Base-by-base conservation (phyloP, 2,888 invertebrate species). In the Mythimna albipuncta region DNA sequence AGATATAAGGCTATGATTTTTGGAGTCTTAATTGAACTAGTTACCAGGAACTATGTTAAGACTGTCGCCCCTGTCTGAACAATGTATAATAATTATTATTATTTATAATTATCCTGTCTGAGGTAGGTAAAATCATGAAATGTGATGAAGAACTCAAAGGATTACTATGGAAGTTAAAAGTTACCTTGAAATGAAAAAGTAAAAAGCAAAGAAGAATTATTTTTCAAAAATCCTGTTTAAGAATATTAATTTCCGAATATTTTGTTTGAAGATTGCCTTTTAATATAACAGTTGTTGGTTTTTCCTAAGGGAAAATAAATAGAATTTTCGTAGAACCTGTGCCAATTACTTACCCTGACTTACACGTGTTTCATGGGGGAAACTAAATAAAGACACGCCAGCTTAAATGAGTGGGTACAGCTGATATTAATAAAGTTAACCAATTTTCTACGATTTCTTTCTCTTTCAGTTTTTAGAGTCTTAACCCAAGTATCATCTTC, bases 61-160 rank as follows among this genome's bases (percentile, higher is more conserved):
- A 26, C 26, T 26, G 2, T 26, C 1, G 26, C 26, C 26, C 26
- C 26, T 26, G 26, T 2, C 26, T 26, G 26, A 26, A 26, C 26
- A 26, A 26, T 26, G 26, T 26, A n/a, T 26, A 26, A 26, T 26
- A 26, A 26, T 26, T 26, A 26, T 26, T 1, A 26, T 26, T 26
- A 26, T 26, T 26, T 1, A 26, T 41, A n/a, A 10, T 47, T 19
- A 44, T 57, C 32, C 35, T 69, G 35, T 21, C 6, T 21, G n/a
- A 57, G 2, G 19, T n/a, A 52, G n/a, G n/a, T 10, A 19, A 35
- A 64, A 64, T 52, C 10, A 1, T 19, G 26, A 50, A 47, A 41
- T 2, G n/a, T n/a, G 44, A 61, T 38, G 19, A 4, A 74, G 32
- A 64, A 75, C n/a, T 50, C 26, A 75, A 72, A 55, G 16, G 16